phyloP scores from a whole-genome alignment of 2,888 invertebrate genomes.

The Allygus modestus region DNA sequence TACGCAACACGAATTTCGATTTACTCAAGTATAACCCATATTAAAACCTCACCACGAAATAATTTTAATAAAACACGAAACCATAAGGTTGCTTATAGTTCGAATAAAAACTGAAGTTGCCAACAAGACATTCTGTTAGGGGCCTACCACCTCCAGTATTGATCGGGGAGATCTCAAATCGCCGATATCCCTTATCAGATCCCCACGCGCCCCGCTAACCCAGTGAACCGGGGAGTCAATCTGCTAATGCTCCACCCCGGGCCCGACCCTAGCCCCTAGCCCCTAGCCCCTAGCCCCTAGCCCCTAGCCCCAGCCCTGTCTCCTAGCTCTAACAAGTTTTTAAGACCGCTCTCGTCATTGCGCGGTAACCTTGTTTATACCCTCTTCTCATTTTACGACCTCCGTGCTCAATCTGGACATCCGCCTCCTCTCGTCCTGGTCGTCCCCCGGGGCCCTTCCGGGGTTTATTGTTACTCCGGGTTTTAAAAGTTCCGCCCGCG shows the following conservation, averaged over 20 bases:
- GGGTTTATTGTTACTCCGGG: conserved; percentile 45
- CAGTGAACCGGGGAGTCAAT: conserved; percentile 57
- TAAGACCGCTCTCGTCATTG: conserved; percentile 62
- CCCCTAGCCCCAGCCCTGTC: conserved; percentile 9
- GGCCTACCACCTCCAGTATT: background rate
- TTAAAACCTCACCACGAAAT: too few relatives aligned
- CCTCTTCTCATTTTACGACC: conserved; percentile 55
- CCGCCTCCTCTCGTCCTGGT: too few relatives aligned
- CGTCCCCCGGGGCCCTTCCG: conserved; percentile 6
- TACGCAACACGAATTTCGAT: too few relatives aligned
- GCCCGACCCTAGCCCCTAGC: background rate
- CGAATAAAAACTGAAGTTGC: too few relatives aligned
- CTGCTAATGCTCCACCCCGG: conserved; percentile 45
- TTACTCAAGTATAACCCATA: too few relatives aligned
- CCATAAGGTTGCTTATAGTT: too few relatives aligned
- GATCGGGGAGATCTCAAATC: conserved; percentile 34
- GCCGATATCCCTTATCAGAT: conserved; percentile 28
- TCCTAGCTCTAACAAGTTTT: conserved; percentile 58
- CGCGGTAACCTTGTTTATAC: conserved; percentile 60
- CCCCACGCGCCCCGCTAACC: conserved; percentile 56
- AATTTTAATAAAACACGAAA: too few relatives aligned
- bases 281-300: background rate
- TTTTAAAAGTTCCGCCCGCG: conserved; percentile 43
- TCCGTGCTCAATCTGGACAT: conserved; percentile 54
- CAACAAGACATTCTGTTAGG: too few relatives aligned